These are phyloP conservation scores for Neolamprologus sp. DNA, from an alignment of 2,113 vertebrate species.

Conservation along the genomic window DNA sequence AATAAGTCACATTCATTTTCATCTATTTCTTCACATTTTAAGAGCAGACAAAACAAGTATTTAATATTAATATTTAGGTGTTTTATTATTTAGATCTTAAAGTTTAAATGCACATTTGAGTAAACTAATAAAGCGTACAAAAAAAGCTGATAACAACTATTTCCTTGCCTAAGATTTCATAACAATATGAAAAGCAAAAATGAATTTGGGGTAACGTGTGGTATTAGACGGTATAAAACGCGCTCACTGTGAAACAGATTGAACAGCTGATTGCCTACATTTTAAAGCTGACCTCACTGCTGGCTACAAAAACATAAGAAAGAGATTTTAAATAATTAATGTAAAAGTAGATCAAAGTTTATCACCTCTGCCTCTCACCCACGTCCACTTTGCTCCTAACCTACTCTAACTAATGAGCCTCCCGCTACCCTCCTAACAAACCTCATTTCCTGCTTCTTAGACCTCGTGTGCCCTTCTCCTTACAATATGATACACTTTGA, in stretches of 20 bases:
- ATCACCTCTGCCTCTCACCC: not conserved
- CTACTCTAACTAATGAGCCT: not conserved
- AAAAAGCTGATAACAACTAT: rapidly evolving
- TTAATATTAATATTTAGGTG: rapidly evolving
- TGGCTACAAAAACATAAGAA: rapidly evolving
- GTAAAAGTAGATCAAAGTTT: not conserved
- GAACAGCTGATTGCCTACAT: not conserved
- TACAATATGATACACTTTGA: not conserved
- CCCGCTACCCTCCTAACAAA: not conserved
- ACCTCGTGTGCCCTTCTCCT: not conserved
- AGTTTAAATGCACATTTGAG: not conserved
- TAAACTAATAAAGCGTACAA: rapidly evolving
- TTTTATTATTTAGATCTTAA: not conserved
- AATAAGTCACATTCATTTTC: not conserved
- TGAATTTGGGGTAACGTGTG: not conserved
- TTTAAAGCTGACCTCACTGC: not conserved
- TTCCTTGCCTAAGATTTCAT: not conserved
- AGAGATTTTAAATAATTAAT: not conserved
- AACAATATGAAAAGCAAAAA: not conserved
- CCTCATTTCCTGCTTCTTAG: not conserved
- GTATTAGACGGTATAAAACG: rapidly evolving
- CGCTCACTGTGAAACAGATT: not conserved
- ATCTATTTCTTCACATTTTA: rapidly evolving
- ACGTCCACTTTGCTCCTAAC: rapidly evolving
- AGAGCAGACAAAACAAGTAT: not conserved